These are phyloP conservation scores for Muricea muricata DNA, from an alignment of 92 coral and sea anemone genomes.

Conservation along the genomic window DNA sequence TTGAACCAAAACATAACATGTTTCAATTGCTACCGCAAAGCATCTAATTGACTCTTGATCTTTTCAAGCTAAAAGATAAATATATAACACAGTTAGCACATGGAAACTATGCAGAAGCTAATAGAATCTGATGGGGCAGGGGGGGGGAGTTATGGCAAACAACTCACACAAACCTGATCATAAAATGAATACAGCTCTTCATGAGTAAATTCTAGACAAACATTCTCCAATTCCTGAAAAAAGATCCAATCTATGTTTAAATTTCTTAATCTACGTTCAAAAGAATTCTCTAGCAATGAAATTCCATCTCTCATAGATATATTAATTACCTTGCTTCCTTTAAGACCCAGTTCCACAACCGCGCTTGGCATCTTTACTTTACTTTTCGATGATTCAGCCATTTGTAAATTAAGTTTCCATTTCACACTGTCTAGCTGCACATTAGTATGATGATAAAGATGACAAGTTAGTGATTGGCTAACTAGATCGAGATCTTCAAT, in stretches of 20 bases:
- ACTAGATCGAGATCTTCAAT: too few relatives aligned
- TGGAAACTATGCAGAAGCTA: background rate
- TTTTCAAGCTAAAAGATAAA: constrained; percentile 85
- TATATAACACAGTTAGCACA: background rate
- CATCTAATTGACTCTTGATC: constrained; percentile 94
- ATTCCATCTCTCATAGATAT: too few relatives aligned
- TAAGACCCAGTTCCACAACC: constrained; percentile 79
- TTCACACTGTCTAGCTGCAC: constrained; percentile 84
- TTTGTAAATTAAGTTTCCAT: constrained; percentile 94
- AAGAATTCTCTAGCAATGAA: too few relatives aligned
- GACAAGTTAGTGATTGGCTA: background rate
- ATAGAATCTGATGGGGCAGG: background rate
- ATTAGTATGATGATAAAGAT: background rate
- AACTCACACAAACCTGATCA: constrained; percentile 72
- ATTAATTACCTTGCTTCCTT: constrained; percentile 82
- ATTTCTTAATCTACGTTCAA: background rate
- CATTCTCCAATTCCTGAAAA: constrained; percentile 74
- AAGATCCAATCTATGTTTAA: background rate
- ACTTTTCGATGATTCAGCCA: constrained; percentile 93
- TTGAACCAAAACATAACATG: background rate
- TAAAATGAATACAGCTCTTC: constrained; percentile 92
- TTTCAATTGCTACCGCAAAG: constrained; percentile 65
- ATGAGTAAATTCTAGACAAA: constrained; percentile 92
- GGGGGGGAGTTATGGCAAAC: background rate
- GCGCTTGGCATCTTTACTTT: constrained; percentile 97